Base-by-base conservation (phyloP, 2,113 vertebrate species). In the Anguilla japonica region DNA sequence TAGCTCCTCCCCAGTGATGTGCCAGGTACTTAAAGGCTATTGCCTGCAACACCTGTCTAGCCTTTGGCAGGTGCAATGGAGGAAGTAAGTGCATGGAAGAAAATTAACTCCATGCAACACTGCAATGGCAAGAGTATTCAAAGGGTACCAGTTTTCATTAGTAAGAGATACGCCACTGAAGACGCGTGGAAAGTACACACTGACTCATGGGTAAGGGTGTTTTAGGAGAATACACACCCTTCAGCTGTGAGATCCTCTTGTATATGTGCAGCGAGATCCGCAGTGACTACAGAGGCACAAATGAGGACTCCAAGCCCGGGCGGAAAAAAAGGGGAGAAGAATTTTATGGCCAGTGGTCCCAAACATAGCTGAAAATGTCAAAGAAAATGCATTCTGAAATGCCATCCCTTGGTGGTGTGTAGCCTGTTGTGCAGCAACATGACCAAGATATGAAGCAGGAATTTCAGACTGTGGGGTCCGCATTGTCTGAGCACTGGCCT, bases 391-490 rank as follows among this genome's bases (percentile, higher is more conserved):
- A 56, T 91, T 91, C 90, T 87, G 92, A 92, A 91, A 87, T 91
- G 89, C 91, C 90, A 50, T 50, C 41, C 88, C 22, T 82, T 85
- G 90, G 91, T 90, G 92, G 94, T 91, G 89, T 94, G 92, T 90
- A 84, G 93, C 41, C 79, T 1, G 39, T 41, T 82, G 50, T n/a
- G 16, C 79, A 41, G 39, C 39, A 57, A 81, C 9, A 41, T 40
- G 40, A 79, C 67, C 78, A 39, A 29, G 71, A 87, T 43, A 34
- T 22, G 82, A 86, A 90, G 91, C 90, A 90, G 91, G 92, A 92
- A 93, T 92, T 89, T 90, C 88, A 93, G 90, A 94, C 94, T 94
- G 94, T 88, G 91, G 34, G 34, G 93, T 92, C 93, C 93, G 91
- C 91, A 90, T 93, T 92, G 92, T 93, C 91, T 93, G 91, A 91